These are phyloP conservation scores for Habrosyne pyritoides DNA, from an alignment of 2,888 invertebrate genomes.

Conservation along the genomic window DNA sequence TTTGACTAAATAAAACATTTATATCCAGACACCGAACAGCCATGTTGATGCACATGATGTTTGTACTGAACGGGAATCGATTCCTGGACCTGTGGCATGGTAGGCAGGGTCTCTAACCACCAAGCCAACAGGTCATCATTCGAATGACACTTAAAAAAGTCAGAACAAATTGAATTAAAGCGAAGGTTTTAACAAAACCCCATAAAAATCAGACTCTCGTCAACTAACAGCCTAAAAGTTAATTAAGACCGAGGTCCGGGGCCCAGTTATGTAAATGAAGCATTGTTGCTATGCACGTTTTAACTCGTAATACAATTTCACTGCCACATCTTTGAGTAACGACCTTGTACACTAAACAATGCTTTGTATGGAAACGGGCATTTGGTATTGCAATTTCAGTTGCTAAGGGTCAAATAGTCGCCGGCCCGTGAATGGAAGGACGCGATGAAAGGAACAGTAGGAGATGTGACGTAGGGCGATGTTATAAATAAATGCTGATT, in stretches of 20 bases:
- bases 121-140: background rate
- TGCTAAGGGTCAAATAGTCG: slow-evolving; percentile 19
- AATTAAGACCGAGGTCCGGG: slow-evolving; percentile 57
- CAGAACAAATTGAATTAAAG: too few species aligned
- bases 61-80: too few species aligned
- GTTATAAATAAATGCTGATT: background rate
- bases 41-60: too few species aligned
- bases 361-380: slow-evolving; percentile 32
- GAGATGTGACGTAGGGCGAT: background rate
- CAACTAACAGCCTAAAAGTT: slow-evolving; percentile 53
- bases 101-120: too few species aligned
- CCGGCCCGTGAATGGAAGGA: background rate
- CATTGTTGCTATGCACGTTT: slow-evolving; percentile 68
- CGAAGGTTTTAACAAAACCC: slow-evolving; percentile 25
- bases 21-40: too few species aligned
- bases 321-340: slow-evolving; percentile 43
- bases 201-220: slow-evolving; percentile 29
- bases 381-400: slow-evolving; percentile 30
- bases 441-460: background rate
- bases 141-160: slow-evolving; percentile 15
- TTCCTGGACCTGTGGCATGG: too few species aligned
- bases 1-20: too few species aligned
- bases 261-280: slow-evolving; percentile 65
- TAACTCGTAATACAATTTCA: slow-evolving; percentile 48
- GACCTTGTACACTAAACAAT: slow-evolving; percentile 40